phyloP scores from a whole-genome alignment of 2,797 vertebrate species.

The Sebastes reedi region DNA sequence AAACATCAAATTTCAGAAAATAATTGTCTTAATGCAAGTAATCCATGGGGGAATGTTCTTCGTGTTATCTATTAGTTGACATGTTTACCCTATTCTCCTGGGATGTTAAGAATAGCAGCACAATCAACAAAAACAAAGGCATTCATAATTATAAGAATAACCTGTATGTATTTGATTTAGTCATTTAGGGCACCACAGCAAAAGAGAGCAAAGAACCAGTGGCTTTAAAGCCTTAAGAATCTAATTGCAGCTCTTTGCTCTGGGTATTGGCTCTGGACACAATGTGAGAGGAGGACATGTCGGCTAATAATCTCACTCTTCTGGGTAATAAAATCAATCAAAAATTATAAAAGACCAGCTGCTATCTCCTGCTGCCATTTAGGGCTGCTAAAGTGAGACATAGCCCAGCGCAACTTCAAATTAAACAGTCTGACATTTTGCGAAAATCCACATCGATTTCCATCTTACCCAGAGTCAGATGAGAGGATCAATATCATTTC shows the following conservation, averaged over 20 bases:
- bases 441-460: slow-evolving; percentile 43
- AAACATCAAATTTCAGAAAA: too few relatives aligned
- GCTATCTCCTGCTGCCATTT: slow-evolving; percentile 36
- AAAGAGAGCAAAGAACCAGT: not conserved
- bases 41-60: not conserved
- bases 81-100: too few relatives aligned
- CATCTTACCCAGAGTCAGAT: slow-evolving; percentile 31
- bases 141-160: not conserved
- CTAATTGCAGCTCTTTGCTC: not conserved
- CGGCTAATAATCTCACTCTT: slow-evolving; percentile 5
- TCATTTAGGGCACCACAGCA: not conserved
- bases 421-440: slow-evolving; percentile 52
- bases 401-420: slow-evolving; percentile 5
- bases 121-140: not conserved
- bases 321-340: slow-evolving; percentile 34
- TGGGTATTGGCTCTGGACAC: not conserved
- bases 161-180: not conserved
- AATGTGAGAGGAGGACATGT: not conserved
- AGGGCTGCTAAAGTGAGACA: slow-evolving; percentile 21
- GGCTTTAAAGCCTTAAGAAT: not conserved
- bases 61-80: too few relatives aligned
- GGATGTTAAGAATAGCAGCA: not conserved
- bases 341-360: slow-evolving; percentile 40
- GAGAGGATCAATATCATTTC: slow-evolving; percentile 42
- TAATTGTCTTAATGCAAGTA: not conserved